Percentiles rank a stretch among this genome's conserved stretches.
Conservation (phyloP, 2,113 vertebrate genomes). For the Electrona antarctica region DNA sequence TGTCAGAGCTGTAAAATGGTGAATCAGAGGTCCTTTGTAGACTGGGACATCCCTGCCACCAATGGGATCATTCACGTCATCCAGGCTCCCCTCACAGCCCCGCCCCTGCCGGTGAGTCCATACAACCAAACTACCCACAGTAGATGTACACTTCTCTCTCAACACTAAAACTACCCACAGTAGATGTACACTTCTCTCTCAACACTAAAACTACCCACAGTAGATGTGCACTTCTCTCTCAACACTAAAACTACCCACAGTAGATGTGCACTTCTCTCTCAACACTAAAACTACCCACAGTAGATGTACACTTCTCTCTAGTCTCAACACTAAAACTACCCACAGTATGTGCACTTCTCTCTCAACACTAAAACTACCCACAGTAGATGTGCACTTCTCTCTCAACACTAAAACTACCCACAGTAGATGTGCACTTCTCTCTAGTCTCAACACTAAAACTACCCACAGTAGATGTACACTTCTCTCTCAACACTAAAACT, state of each 20-base stretch:
- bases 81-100: slow-evolving; percentile 82
- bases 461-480: too few species aligned
- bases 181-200: not conserved
- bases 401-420: too few species aligned
- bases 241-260: not conserved
- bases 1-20: slow-evolving; percentile 77
- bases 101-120: slow-evolving; percentile 68
- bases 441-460: too few species aligned
- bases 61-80: slow-evolving; percentile 94
- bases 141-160: not conserved
- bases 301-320: too few species aligned
- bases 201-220: not conserved
- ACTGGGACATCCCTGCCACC: slow-evolving; percentile 89
- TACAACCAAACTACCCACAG: not conserved
- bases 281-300: not conserved
- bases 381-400: too few species aligned
- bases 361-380: too few species aligned
- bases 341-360: too few species aligned
- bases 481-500: too few species aligned
- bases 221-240: not conserved
- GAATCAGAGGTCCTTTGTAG: slow-evolving; percentile 79
- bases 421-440: too few species aligned
- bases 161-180: not conserved
- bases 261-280: not conserved
- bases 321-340: too few species aligned